Conservation (phyloP, 1,140 invertebrate species). For the Cyphomyrmex costatus region DNA sequence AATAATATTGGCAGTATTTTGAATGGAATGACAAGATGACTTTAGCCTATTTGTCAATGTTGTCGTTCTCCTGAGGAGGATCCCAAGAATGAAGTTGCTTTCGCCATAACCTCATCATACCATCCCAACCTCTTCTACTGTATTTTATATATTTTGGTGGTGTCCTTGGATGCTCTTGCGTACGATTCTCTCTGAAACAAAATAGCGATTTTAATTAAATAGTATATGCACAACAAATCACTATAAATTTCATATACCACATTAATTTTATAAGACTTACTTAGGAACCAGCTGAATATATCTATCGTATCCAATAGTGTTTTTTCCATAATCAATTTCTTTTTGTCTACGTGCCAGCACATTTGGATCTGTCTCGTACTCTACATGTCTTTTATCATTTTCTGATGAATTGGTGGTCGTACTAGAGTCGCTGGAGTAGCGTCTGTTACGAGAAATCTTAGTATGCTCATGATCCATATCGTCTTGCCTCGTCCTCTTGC, state of each 20-base stretch:
- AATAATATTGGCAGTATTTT: constrained; percentile 30
- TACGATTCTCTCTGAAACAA: constrained; percentile 89
- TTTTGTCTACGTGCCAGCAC: constrained; percentile 94
- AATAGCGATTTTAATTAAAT: neutral
- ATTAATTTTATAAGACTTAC: constrained; percentile 86
- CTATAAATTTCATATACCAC: too few species aligned
- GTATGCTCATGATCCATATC: constrained; percentile 56
- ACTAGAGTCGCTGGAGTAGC: constrained; percentile 81
- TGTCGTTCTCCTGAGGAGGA: constrained; percentile 84
- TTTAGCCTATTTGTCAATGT: constrained; percentile 44
- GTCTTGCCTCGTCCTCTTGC: constrained; percentile 73
- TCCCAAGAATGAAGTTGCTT: constrained; percentile 95
- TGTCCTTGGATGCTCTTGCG: constrained; percentile 93
- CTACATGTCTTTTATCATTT: constrained; percentile 78
- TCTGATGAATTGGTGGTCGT: constrained; percentile 81
- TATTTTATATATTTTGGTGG: constrained; percentile 95
- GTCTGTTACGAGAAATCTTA: constrained; percentile 76
- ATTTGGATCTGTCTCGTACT: constrained; percentile 91
- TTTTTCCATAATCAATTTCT: constrained; percentile 98
- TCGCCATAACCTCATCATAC: constrained; percentile 94
- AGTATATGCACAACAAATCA: constrained; percentile 34
- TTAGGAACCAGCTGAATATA: constrained; percentile 92
- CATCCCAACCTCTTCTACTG: constrained; percentile 96
- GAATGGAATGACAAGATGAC: constrained; percentile 43
- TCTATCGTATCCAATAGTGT: constrained; percentile 95